Percentiles rank a stretch among this genome's conserved stretches.
Evolutionary conservation across 2,888 invertebrate species (phyloP).

Genomic region (Macaria notata): DNA sequence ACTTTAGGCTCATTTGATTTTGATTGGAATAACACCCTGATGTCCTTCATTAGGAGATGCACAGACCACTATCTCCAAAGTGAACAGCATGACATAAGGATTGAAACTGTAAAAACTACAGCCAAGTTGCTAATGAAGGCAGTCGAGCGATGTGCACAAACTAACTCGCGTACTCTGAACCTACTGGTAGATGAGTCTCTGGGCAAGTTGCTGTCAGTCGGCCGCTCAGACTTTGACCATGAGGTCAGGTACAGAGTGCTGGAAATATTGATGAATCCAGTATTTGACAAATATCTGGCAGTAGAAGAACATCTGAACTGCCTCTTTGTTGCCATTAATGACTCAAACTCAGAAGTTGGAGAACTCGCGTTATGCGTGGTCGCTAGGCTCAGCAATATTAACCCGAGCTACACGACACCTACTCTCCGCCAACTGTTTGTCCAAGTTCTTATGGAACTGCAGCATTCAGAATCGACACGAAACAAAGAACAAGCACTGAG

Average conservation of each 20-base stretch:
- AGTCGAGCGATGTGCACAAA: slow-evolving; percentile 84
- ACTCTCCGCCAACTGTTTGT: slow-evolving; percentile 95
- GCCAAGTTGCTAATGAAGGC: slow-evolving; percentile 93
- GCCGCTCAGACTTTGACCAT: slow-evolving; percentile 97
- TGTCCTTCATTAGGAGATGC: slow-evolving; percentile 96
- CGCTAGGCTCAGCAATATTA: slow-evolving; percentile 94
- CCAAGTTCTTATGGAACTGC: slow-evolving; percentile 95
- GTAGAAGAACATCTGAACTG: slow-evolving; percentile 97
- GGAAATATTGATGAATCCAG: slow-evolving; percentile 91
- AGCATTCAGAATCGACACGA: slow-evolving; percentile 96
- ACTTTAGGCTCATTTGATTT: slow-evolving; percentile 96
- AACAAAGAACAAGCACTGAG: slow-evolving; percentile 98
- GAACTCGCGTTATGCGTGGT: slow-evolving; percentile 96
- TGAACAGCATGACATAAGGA: slow-evolving; percentile 92
- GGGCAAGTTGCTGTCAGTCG: slow-evolving; percentile 93
- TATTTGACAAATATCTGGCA: slow-evolving; percentile 96
- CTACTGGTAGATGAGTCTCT: slow-evolving; percentile 96
- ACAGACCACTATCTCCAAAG: slow-evolving; percentile 95
- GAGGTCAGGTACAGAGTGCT: slow-evolving; percentile 96
- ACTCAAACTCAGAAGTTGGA: slow-evolving; percentile 97
- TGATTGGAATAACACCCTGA: slow-evolving; percentile 92
- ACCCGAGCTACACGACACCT: slow-evolving; percentile 99
- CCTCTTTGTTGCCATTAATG: slow-evolving; percentile 96
- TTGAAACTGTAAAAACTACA: slow-evolving; percentile 97
- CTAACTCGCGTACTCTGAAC: slow-evolving; percentile 91